phyloP scores from a whole-genome alignment of 2,888 invertebrate genomes.

The Eretmocerus hayati region DNA sequence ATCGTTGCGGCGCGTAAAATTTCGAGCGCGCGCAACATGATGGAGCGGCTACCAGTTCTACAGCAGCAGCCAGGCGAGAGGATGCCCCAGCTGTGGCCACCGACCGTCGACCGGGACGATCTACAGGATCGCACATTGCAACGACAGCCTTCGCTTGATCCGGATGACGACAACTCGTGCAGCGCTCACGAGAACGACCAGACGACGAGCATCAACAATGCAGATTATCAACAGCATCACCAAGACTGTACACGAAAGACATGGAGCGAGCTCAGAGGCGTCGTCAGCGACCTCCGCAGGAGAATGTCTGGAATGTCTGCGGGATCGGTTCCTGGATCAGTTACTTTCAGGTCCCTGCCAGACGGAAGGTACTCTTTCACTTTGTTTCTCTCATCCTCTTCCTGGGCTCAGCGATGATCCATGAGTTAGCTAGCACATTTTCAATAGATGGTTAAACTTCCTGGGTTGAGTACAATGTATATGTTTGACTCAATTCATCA shows the following conservation, averaged over 20 bases:
- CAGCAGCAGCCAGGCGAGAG: neutral
- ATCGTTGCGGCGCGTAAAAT: too few species aligned
- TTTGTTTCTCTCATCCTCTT: neutral
- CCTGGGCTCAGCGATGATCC: neutral
- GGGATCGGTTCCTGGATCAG: conserved; percentile 70
- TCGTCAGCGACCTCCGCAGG: conserved; percentile 73
- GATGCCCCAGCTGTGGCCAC: neutral
- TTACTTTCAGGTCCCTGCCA: conserved; percentile 70
- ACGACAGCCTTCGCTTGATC: too few species aligned
- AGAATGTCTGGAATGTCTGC: conserved; percentile 71
- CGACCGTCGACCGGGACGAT: neutral
- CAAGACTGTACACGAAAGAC: conserved; percentile 46
- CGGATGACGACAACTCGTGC: too few species aligned
- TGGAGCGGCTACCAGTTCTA: too few species aligned
- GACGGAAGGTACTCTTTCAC: conserved; percentile 52
- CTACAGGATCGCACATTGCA: too few species aligned
- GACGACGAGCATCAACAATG: too few species aligned
- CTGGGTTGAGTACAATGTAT: too few species aligned
- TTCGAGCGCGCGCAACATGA: neutral
- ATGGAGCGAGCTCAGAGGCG: conserved; percentile 75
- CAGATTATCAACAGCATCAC: too few species aligned
- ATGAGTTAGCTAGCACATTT: too few species aligned
- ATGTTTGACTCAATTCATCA: too few species aligned
- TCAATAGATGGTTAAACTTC: too few species aligned
- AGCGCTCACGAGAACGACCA: too few species aligned